Conservation (phyloP, 2,797 vertebrate species). For the Stomatorhinus walkeri region DNA sequence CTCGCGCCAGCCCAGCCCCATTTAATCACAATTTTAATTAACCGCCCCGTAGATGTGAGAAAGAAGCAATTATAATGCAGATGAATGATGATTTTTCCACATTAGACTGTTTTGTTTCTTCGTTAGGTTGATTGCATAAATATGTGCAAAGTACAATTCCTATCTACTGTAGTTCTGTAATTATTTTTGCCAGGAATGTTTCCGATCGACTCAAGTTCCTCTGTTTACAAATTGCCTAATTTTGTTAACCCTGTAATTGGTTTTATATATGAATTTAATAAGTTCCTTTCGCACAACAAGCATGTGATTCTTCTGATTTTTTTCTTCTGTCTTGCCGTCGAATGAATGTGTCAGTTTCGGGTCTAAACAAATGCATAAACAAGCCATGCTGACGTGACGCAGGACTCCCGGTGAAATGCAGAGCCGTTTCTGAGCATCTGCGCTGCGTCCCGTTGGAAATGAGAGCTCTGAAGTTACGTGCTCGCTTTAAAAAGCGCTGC, state of each 20-base stretch:
- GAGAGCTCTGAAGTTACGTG: background rate
- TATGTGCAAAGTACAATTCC: constrained; percentile 91
- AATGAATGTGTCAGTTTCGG: background rate
- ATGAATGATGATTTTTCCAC: constrained; percentile 97
- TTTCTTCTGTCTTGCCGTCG: background rate
- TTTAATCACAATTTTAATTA: constrained; percentile 99
- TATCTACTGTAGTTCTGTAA: constrained; percentile 98
- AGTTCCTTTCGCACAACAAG: constrained; percentile 12
- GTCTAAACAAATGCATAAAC: background rate
- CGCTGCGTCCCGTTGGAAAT: background rate
- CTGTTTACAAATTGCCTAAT: constrained; percentile 93
- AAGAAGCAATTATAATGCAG: constrained; percentile 85
- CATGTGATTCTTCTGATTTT: background rate
- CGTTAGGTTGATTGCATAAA: constrained; percentile 99
- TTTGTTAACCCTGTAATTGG: constrained; percentile 81
- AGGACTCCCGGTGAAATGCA: background rate
- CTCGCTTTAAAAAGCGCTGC: background rate
- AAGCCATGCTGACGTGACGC: background rate
- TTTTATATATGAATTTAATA: constrained; percentile 39
- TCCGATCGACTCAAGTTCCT: constrained; percentile 79
- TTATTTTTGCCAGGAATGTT: constrained; percentile 77
- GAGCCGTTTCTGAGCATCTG: background rate
- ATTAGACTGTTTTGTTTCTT: constrained; percentile 99
- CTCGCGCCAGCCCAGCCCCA: constrained; percentile 94
- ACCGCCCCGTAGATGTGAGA: constrained; percentile 97